Evolutionary conservation across 2,888 invertebrate genomes (phyloP), one percentile per base, ranked within the genome.

Genomic region (Tenthredo mesomela): DNA sequence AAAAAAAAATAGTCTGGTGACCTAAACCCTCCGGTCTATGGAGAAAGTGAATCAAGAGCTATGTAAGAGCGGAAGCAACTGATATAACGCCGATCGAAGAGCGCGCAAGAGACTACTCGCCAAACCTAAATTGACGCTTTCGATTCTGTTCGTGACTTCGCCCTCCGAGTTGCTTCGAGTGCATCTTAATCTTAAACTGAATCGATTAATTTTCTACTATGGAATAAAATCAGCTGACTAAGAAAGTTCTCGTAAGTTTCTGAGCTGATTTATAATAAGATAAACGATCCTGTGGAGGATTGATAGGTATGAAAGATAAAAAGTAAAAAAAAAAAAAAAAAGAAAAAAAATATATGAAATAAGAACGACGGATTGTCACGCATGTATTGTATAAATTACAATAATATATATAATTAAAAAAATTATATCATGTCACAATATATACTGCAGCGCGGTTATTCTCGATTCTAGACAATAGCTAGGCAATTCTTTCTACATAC

Each of bases 41-140:
- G 80, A 80, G 80, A 80, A 80, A 80, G 80, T 80, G 40, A 80
- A 80, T 61, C 25, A 33, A 15, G 10, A 61, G 58, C 37, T 80
- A 61, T 40, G 61, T 50, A 80, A 80, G 37, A 80, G 80, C 80
- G 80, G 80, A 61, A 80, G 80, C 61, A 80, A 10, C 58, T 61
- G 80, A 61, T 61, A 80, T 61, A 80, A 61, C 37, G 40, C 40
- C 61, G 80, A 80, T 80, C 80, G 9, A 80, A 40, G 58, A 58
- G n/a, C 61, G 61, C 61, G 61, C 58, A 21, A 25, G 21, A 58
- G 29, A n/a, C 37, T 78, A n/a, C 37, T 78, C 58, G 37, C 78
- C 37, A 80, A 80, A 80, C 40, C 40, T 80, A 80, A 80, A 80
- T 80, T 80, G 58, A 80, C 80, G 80, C 80, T 80, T 61, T 80